A percentile compares a stretch with the other conserved stretches of the same genome.
Evolutionary conservation across 2,113 vertebrate genomes (phyloP).

Genomic region (Paradoxurus hermaphroditus): DNA sequence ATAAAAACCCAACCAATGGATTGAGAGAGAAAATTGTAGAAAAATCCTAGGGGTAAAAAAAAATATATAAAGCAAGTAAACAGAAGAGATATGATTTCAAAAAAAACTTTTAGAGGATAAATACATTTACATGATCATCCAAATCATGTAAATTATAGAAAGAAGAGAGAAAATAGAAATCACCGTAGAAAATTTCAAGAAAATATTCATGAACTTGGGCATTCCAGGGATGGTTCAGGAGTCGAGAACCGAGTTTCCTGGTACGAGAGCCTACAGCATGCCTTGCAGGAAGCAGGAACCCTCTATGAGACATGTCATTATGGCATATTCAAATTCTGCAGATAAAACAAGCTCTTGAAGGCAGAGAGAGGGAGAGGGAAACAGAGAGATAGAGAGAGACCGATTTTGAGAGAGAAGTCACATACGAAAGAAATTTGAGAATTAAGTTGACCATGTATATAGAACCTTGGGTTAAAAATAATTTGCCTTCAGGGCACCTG

Average conservation of each 20-base stretch:
- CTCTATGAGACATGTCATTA: rapidly evolving
- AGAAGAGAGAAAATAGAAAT: background rate
- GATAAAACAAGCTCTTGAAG: background rate
- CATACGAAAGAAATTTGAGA: background rate
- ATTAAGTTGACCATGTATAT: background rate
- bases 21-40: background rate
- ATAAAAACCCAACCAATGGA: background rate
- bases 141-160: too few relatives aligned
- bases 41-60: background rate
- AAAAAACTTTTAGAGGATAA: background rate
- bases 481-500: background rate
- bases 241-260: background rate
- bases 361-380: background rate
- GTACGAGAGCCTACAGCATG: background rate
- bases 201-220: background rate
- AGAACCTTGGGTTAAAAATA: background rate
- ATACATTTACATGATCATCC: background rate
- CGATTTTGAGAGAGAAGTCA: background rate
- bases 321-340: background rate
- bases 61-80: background rate
- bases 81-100: background rate
- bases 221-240: background rate
- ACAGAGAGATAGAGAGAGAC: background rate
- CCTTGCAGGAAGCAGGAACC: background rate
- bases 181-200: background rate